phyloP scores from a whole-genome alignment of 2,888 invertebrate species.

The Drosophila antonietae region DNA sequence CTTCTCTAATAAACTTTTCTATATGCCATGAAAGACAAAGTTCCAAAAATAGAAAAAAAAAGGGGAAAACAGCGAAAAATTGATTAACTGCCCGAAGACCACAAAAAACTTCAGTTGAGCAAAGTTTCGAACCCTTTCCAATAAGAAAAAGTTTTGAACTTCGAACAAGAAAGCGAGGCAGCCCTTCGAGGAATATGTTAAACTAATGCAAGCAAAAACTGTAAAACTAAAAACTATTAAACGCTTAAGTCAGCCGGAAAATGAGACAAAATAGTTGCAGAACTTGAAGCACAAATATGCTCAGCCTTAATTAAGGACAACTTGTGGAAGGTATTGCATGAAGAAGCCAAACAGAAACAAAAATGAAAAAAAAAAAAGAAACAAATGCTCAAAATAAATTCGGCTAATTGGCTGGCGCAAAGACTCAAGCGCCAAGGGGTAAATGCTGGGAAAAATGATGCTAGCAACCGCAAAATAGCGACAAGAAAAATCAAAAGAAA shows the following conservation, averaged over 20 bases:
- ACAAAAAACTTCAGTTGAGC: conserved; percentile 57
- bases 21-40: conserved; percentile 44
- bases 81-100: conserved; percentile 74
- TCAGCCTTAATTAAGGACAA: conserved; percentile 67
- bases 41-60: conserved; percentile 44
- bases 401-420: conserved; percentile 70
- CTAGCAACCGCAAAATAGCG: conserved; percentile 57
- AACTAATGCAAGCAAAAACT: conserved; percentile 60
- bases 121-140: conserved; percentile 57
- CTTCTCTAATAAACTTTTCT: conserved; percentile 66
- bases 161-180: conserved; percentile 63
- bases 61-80: conserved; percentile 54
- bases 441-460: conserved; percentile 30
- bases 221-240: conserved; percentile 81
- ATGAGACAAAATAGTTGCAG: conserved; percentile 82
- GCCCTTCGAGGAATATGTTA: conserved; percentile 37
- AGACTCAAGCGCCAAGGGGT: conserved; percentile 29
- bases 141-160: conserved; percentile 61
- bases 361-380: neutral
- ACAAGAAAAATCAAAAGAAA: conserved; percentile 52
- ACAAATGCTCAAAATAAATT: conserved; percentile 27
- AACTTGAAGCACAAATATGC: conserved; percentile 47
- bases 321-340: conserved; percentile 23
- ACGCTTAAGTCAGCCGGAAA: conserved; percentile 83
- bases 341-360: neutral